Evolutionary conservation across 2,888 invertebrate species (phyloP), one percentile per base, ranked within the genome.

Genomic region (Anoncus sp.): DNA sequence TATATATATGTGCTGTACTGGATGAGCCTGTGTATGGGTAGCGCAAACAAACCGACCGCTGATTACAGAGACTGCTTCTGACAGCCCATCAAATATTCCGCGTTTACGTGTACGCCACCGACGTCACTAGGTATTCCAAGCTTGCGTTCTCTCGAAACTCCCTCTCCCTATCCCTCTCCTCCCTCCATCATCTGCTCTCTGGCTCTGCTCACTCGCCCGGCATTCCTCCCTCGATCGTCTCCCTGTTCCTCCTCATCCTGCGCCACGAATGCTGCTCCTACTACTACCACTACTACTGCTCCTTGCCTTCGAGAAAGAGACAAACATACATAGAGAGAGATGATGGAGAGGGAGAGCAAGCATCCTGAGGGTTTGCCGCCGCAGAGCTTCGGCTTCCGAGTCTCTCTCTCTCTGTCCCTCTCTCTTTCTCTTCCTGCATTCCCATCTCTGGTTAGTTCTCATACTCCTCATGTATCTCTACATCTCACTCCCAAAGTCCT

Each of bases 61-160:
- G 90, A 90, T 89, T 89, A 89, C 89, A 87, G 87, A 89, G 89
- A 88, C 90, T 90, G 90, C 89, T 88, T 88, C 88, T 90, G 90
- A 90, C 90, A 89, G 89, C 87, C 88, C 87, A 89, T 90, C 89
- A 90, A 89, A 90, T 89, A 90, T 90, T 89, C 89, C 86, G 87
- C 88, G 86, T 89, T 89, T 90, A 89, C 89, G 89, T 89, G 86
- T 86, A 87, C 88, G 86, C 77, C 63, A 65, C 83, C 87, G 86
- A 87, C 88, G 88, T 87, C 87, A 87, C 89, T 83, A 84, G 86
- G 86, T 87, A 88, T 88, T 89, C 87, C 85, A 82, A 82, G 87
- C 85, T 86, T 87, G 87, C 87, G 87, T 87, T 88, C 85, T 69
- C 75, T 80, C 72, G 55, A 49, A 65, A 59, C 67, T 57, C 79